Conservation (phyloP, 2,888 invertebrate genomes). For the Xestia sexstrigata region DNA sequence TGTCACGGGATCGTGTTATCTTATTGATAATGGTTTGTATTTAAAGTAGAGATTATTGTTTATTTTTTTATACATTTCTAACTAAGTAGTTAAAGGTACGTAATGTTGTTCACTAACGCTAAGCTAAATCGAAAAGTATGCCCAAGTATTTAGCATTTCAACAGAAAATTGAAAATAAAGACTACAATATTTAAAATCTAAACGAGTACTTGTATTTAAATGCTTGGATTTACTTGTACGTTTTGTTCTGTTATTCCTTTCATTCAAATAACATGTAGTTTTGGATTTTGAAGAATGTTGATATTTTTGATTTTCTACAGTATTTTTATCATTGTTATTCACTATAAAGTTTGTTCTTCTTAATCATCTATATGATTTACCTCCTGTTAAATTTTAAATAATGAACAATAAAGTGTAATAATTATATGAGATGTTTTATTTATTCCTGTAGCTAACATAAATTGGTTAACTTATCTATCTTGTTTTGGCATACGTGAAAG, state of each 20-base stretch:
- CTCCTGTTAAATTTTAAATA: not conserved
- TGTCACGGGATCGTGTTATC: slow-evolving; percentile 39
- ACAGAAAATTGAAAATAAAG: not conserved
- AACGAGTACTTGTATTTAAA: not conserved
- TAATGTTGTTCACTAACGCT: not conserved
- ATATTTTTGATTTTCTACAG: not conserved
- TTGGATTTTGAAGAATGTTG: not conserved
- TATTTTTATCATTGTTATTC: not conserved
- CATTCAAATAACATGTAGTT: not conserved
- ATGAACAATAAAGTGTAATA: not conserved
- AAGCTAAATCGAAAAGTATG: not conserved
- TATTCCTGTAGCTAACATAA: not conserved
- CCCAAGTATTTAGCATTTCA: not conserved
- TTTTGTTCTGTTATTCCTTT: not conserved
- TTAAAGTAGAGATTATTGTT: slow-evolving; percentile 12
- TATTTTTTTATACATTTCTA: not conserved
- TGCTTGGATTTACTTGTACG: not conserved
- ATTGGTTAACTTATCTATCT: not conserved
- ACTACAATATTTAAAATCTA: not conserved
- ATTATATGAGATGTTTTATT: not conserved
- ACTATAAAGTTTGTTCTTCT: not conserved
- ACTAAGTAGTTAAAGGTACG: not conserved
- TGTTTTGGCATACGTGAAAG: slow-evolving; percentile 9
- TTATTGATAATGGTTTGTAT: slow-evolving; percentile 42
- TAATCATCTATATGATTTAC: not conserved